Conservation (phyloP, 2,797 vertebrate genomes). For the Pseudochromis fuscus region DNA sequence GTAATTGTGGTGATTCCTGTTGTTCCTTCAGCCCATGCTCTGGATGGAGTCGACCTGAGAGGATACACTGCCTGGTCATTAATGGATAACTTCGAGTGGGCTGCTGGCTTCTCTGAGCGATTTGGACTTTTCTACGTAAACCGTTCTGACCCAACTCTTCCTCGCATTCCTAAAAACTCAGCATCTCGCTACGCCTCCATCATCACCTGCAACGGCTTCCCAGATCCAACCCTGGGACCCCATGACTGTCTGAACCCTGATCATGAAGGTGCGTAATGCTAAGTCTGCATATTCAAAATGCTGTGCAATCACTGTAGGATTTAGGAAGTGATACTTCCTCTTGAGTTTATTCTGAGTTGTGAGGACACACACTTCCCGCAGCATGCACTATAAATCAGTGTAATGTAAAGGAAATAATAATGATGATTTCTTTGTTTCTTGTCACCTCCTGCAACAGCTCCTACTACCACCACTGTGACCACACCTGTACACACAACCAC, state of each 20-base stretch:
- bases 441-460: conserved; percentile 18
- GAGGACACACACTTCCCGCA: too few species aligned
- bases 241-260: conserved; percentile 85
- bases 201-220: conserved; percentile 89
- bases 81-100: conserved; percentile 94
- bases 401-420: not conserved
- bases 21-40: conserved; percentile 65
- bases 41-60: conserved; percentile 86
- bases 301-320: not conserved
- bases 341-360: not conserved
- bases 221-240: conserved; percentile 82
- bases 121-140: conserved; percentile 90
- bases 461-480: not conserved
- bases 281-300: not conserved
- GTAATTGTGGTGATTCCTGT: not conserved
- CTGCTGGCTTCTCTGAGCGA: conserved; percentile 85
- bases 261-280: conserved; percentile 77
- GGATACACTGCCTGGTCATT: conserved; percentile 90
- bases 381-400: too few species aligned
- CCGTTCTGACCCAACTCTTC: conserved; percentile 79
- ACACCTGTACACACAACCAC: not conserved
- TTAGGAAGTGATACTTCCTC: not conserved
- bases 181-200: conserved; percentile 83
- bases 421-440: not conserved
- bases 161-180: conserved; percentile 87